phyloP scores from a whole-genome alignment of 2,888 invertebrate species.

The Stenoptilia bipunctidactyla region DNA sequence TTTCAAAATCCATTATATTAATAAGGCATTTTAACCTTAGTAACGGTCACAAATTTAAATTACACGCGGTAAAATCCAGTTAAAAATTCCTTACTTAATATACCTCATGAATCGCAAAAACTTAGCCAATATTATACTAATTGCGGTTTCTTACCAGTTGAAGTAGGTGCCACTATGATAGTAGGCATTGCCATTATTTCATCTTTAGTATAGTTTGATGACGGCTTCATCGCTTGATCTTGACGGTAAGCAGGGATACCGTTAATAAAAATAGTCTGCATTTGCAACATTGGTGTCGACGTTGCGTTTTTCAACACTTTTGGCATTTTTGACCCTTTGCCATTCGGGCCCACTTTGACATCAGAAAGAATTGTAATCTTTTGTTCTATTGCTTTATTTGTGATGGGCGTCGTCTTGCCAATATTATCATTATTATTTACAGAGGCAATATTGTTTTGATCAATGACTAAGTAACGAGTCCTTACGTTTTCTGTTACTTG shows the following conservation, averaged over 20 bases:
- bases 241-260: conserved; percentile 47
- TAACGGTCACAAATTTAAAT: too few relatives aligned
- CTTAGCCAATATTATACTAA: conserved; percentile 1
- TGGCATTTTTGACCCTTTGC: conserved; percentile 21
- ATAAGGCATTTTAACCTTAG: too few relatives aligned
- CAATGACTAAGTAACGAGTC: conserved; percentile 17
- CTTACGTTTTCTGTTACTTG: conserved; percentile 14
- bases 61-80: background rate
- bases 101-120: background rate
- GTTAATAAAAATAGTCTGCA: conserved; percentile 50
- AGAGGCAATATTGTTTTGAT: conserved; percentile 1
- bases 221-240: conserved; percentile 15
- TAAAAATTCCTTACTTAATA: background rate
- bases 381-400: conserved; percentile 26
- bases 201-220: conserved; percentile 39
- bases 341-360: conserved; percentile 32
- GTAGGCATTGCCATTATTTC: conserved; percentile 70
- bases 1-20: background rate
- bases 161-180: conserved; percentile 39
- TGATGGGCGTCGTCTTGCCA: background rate
- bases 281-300: conserved; percentile 39
- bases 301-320: conserved; percentile 28
- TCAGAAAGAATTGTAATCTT: conserved; percentile 56
- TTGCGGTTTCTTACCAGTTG: conserved; percentile 39
- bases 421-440: background rate